Evolutionary conservation across 2,888 invertebrate species (phyloP), one percentile per base, ranked within the genome.

Genomic region (Drosophila austrosaltans): DNA sequence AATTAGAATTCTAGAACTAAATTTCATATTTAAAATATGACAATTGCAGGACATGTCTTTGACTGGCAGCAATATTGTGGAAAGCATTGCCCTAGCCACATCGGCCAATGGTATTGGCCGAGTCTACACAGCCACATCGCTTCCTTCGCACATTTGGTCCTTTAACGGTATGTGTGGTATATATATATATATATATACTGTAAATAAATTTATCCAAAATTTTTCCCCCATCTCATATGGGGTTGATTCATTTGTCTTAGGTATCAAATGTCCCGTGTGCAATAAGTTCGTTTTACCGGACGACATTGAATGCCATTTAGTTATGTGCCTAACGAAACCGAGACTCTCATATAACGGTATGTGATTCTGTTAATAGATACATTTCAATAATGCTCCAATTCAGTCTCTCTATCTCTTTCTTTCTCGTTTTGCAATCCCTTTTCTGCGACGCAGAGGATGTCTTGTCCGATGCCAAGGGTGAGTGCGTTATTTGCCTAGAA

Each of bases 271-370:
- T 94, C 99, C 99, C 82, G 98, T 99, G 89, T 99, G 99, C 95
- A 98, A 98, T 94, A 99, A 98, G 94, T 97, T 97, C 93, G 97
- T 99, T 92, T 94, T 98, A 93, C 98, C 98, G 86, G 99, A 99
- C 94, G 99, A 99, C 94, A 97, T 99, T 92, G 99, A 99, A 94
- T 98, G 98, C 94, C 99, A 99, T 94, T 95, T 99, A 93, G 98
- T 99, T 91, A 98, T 99, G 97, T 99, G 99, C 95, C 96, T 99
- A 94, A 99, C 99, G 90, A 98, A 99, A 95, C 99, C 99, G 89
- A 95, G 98, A 93, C 97, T 99, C 92, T 98, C 97, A 91, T 99
- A 99, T 94, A 99, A 99, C 94, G 99, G 99, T 99, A 92, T 94
- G 86, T 86, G 5, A 36, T 36, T 36, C 36, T 36, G 10, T 1